phyloP scores from a whole-genome alignment of 2,888 invertebrate species.

The Ypsolopha scabrella region DNA sequence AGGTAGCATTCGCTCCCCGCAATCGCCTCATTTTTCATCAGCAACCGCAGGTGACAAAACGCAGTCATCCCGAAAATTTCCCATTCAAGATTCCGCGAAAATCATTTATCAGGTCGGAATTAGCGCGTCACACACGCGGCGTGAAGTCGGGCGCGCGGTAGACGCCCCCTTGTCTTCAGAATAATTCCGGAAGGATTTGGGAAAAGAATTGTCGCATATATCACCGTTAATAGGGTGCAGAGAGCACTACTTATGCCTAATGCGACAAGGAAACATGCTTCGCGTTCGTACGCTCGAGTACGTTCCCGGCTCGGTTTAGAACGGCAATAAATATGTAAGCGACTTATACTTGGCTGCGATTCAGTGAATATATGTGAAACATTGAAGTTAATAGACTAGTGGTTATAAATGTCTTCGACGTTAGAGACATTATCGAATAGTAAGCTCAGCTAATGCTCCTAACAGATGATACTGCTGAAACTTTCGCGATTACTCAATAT shows the following conservation, averaged over 20 bases:
- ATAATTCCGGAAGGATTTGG: slow-evolving; percentile 35
- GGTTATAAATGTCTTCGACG: background rate
- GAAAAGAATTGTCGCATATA: slow-evolving; percentile 68
- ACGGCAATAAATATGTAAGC: slow-evolving; percentile 57
- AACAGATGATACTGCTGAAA: no score
- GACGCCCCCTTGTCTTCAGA: slow-evolving; percentile 45
- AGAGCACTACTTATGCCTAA: slow-evolving; percentile 70
- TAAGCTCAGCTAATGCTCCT: slow-evolving; percentile 12
- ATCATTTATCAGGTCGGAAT: slow-evolving; percentile 59
- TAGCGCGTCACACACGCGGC: slow-evolving; percentile 47
- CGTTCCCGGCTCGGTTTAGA: slow-evolving; percentile 54
- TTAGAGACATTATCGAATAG: slow-evolving; percentile 21
- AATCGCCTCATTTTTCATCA: slow-evolving; percentile 4
- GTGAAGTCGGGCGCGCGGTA: slow-evolving; percentile 46
- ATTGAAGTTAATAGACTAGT: background rate
- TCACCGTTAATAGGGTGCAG: slow-evolving; percentile 68
- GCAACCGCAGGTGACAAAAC: slow-evolving; percentile 24
- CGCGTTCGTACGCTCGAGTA: slow-evolving; percentile 47
- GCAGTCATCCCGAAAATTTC: slow-evolving; percentile 25
- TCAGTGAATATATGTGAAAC: background rate
- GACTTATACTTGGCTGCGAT: slow-evolving; percentile 8
- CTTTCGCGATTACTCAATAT: no score
- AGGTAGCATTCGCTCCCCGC: background rate
- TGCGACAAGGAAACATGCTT: slow-evolving; percentile 66
- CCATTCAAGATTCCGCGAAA: slow-evolving; percentile 34